A percentile compares a stretch with the other conserved stretches of the same genome.
phyloP scores from a whole-genome alignment of 2,888 invertebrate species.

The Hyposoter didymator region DNA sequence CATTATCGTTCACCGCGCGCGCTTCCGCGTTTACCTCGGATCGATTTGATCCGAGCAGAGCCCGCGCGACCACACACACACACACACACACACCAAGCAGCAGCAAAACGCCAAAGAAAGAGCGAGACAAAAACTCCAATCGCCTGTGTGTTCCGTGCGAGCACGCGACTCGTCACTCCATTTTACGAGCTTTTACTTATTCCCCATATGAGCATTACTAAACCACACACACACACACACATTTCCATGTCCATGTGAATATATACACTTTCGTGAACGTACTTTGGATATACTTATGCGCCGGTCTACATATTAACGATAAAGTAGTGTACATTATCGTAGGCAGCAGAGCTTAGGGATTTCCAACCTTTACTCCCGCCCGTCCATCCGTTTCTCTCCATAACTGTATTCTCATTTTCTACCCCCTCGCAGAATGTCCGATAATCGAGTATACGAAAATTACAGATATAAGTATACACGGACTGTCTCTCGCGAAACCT shows the following conservation, averaged over 20 bases:
- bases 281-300: constrained; percentile 11
- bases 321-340: constrained; percentile 18
- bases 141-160: constrained; percentile 31
- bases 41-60: constrained; percentile 76
- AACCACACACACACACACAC: constrained; percentile 25
- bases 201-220: neutral
- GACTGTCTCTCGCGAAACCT: neutral
- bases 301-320: constrained; percentile 9
- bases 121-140: constrained; percentile 17
- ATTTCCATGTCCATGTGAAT: neutral
- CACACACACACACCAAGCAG: too few relatives aligned
- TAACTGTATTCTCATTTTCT: neutral
- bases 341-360: constrained; percentile 26
- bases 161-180: constrained; percentile 68
- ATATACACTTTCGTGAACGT: constrained; percentile 1
- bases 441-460: constrained; percentile 13
- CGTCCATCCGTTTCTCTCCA: constrained; percentile 26
- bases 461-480: neutral
- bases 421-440: neutral
- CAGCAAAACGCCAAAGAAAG: neutral
- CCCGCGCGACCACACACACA: constrained; percentile 53
- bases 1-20: constrained; percentile 68
- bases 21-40: constrained; percentile 74
- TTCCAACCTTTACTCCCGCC: constrained; percentile 17
- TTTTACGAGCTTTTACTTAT: constrained; percentile 60